Percentiles rank a stretch among this genome's conserved stretches.
phyloP scores from a whole-genome alignment of 1,140 invertebrate genomes.

The Pseudomyrmex dendroicus region DNA sequence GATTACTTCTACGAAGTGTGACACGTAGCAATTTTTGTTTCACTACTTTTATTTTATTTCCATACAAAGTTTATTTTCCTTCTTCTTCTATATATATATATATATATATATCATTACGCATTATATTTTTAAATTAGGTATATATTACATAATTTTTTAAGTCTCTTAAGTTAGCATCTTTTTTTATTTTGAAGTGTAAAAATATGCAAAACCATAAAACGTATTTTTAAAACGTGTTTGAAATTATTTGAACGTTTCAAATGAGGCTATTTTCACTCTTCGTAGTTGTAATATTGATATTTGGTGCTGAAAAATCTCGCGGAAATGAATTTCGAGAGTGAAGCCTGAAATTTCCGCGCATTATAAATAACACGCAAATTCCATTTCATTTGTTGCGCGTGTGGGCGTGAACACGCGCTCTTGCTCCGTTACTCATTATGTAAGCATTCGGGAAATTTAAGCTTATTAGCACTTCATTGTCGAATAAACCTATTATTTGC shows the following conservation, averaged over 20 bases:
- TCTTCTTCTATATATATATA: too few relatives aligned
- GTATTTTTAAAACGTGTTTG: too few relatives aligned
- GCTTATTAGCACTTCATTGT: slow-evolving; percentile 34
- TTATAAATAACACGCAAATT: slow-evolving; percentile 49
- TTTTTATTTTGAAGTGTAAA: too few relatives aligned
- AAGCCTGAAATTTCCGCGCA: slow-evolving; percentile 4
- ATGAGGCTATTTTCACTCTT: not conserved
- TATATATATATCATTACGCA: too few relatives aligned
- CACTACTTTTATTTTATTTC: not conserved
- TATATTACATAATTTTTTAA: too few relatives aligned
- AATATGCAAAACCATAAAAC: too few relatives aligned
- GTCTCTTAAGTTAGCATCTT: too few relatives aligned
- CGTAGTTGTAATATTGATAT: not conserved
- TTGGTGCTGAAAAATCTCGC: not conserved
- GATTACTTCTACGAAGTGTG: not conserved
- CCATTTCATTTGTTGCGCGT: not conserved
- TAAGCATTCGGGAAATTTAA: slow-evolving; percentile 39
- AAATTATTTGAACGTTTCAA: not conserved
- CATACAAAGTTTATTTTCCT: too few relatives aligned
- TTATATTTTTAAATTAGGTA: too few relatives aligned
- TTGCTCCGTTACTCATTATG: not conserved
- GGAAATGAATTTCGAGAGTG: not conserved
- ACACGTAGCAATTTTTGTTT: not conserved
- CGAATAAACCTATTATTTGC: slow-evolving; percentile 23
- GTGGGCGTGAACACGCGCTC: not conserved